Evolutionary conservation across 2,888 invertebrate species (phyloP).

Genomic region (Gibbula magus): DNA sequence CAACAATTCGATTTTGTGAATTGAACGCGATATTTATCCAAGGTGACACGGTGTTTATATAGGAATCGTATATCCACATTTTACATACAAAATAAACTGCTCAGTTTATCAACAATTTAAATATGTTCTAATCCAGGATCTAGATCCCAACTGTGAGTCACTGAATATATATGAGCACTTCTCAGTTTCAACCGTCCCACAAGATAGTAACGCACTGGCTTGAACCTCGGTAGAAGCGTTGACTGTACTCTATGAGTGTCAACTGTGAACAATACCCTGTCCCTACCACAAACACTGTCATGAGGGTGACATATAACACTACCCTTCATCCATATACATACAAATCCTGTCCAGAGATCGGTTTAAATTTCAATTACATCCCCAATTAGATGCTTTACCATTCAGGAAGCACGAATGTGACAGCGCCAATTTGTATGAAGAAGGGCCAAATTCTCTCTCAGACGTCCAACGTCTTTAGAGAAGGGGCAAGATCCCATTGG

Average conservation of each 20-base stretch:
- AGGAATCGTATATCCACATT: too few relatives aligned
- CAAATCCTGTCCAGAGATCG: background rate
- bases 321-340: slow-evolving; percentile 7
- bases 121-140: background rate
- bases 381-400: slow-evolving; percentile 24
- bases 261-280: background rate
- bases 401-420: slow-evolving; percentile 23
- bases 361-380: slow-evolving; percentile 29
- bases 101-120: background rate
- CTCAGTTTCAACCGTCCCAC: background rate
- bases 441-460: background rate
- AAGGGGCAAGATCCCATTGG: background rate
- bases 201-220: background rate
- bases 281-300: background rate
- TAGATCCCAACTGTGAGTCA: background rate
- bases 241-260: slow-evolving; percentile 6
- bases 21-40: too few relatives aligned
- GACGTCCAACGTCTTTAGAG: background rate
- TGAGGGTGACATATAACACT: background rate
- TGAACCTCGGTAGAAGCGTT: background rate
- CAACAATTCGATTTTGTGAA: too few relatives aligned
- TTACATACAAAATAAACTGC: background rate
- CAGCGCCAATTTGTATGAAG: background rate
- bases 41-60: too few relatives aligned
- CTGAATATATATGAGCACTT: background rate